These are phyloP conservation scores for Cyaniris semiargus DNA, from an alignment of 2,888 invertebrate species.

Conservation along the genomic window DNA sequence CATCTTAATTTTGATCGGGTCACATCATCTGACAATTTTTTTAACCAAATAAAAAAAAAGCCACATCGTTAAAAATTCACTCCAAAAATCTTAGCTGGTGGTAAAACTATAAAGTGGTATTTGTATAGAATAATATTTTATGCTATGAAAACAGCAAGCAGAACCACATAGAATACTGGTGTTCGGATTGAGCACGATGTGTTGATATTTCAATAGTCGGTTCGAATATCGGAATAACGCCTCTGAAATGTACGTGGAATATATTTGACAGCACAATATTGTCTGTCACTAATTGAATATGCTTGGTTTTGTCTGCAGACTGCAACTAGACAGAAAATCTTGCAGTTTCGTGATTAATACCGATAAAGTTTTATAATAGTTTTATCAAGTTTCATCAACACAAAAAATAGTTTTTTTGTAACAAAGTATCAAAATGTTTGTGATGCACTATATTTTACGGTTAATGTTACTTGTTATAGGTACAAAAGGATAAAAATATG, in stretches of 20 bases:
- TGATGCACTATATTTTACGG: not conserved
- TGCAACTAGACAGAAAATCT: not conserved
- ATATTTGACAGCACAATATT: conserved; percentile 13
- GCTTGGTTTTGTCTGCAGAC: not conserved
- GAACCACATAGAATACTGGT: not conserved
- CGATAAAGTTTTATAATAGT: not conserved
- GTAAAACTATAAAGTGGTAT: too few species aligned
- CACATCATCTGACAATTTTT: too few species aligned
- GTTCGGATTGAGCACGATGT: conserved; percentile 2
- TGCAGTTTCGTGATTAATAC: not conserved
- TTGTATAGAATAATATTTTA: not conserved
- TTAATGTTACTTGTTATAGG: not conserved
- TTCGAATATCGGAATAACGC: conserved; percentile 8
- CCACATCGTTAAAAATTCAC: too few species aligned
- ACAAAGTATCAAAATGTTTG: not conserved
- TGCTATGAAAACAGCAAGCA: not conserved
- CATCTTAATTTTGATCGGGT: too few species aligned
- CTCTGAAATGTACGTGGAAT: not conserved
- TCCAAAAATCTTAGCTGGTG: too few species aligned
- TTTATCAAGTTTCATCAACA: not conserved
- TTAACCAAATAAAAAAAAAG: too few species aligned
- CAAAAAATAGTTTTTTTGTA: not conserved
- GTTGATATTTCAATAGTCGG: not conserved
- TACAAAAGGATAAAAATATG: not conserved
- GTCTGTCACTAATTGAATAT: not conserved